A percentile compares a stretch with the other conserved stretches of the same genome.
Evolutionary conservation across 2,113 vertebrate genomes (phyloP).

Genomic region (Phocoena phocoena): DNA sequence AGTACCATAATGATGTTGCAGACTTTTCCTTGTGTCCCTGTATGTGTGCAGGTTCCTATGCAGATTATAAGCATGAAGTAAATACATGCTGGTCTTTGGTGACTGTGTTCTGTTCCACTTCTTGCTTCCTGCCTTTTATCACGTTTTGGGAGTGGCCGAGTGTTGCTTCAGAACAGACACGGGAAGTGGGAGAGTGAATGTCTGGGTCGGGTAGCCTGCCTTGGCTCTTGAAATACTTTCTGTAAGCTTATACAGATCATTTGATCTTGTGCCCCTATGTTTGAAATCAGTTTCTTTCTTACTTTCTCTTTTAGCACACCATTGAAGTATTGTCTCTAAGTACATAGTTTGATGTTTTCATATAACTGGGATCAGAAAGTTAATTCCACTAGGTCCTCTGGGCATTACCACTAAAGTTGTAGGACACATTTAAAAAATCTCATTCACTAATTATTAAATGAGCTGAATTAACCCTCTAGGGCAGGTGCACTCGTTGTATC

Average conservation of each 20-base stretch:
- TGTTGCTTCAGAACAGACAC: background rate
- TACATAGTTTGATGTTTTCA: background rate
- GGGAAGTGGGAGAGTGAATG: background rate
- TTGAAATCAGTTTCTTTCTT: background rate
- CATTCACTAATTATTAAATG: constrained; percentile 20
- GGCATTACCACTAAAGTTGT: background rate
- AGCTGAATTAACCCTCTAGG: background rate
- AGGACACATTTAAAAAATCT: background rate
- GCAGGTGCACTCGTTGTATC: background rate
- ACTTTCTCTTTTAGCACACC: background rate
- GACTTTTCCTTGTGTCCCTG: too few species aligned
- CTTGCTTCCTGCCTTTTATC: background rate
- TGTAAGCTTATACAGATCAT: background rate
- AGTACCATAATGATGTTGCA: background rate
- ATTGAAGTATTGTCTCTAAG: background rate
- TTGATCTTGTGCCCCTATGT: background rate
- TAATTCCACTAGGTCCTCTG: background rate
- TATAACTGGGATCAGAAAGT: background rate
- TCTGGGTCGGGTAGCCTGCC: background rate
- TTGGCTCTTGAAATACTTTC: background rate
- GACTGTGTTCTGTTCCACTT: background rate
- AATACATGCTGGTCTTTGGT: background rate
- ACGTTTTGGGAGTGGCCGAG: background rate
- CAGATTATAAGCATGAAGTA: background rate
- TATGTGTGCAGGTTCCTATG: background rate